Base-by-base conservation (phyloP, 2,888 invertebrate genomes). In the Mechanitis mazaeus region DNA sequence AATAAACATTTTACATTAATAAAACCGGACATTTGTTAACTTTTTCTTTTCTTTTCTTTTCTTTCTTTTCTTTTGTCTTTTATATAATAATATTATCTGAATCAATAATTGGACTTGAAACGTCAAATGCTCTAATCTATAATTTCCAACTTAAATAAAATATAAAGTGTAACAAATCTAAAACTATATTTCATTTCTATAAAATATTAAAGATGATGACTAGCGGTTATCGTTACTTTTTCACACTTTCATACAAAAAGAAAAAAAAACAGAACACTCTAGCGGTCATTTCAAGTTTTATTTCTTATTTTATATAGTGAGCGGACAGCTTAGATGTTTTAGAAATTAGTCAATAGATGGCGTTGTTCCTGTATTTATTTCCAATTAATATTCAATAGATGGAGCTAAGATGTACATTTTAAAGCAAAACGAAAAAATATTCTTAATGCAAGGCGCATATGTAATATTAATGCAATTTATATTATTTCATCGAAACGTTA, bases 261-360 rank as follows among this genome's bases (percentile, higher is more conserved):
- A 76, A 80, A 79, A 74, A 20, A 78, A 75, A 76, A 75, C 73
- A 84, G 78, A 85, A 71, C 86, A 77, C 83, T 86, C 88, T 88
- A 80, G 75, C 78, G 87, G 77, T 61, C 33, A 60, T 47, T 59
- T 31, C 56, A 45, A 66, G 69, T 72, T 75, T 68, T 74, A 72
- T 68, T 68, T 69, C 56, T 64, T 71, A 72, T 74, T 77, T 80
- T 74, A 74, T 72, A 72, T 75, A 72, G 75, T 72, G 64, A 61
- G 64, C 33, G 28, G 1, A 11, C 33, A 45, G 5, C 58, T 42
- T 59, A 47, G 33, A 60, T 59, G 42, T 64, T 59, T 60, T 54
- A 6, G 33, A 3, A 28, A 2, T 3, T 1, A 2, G 1, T 4
- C 65, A 58, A 62, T 58, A 80, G 81, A 75, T 81, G 77, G 71